Percentiles rank a stretch among this genome's conserved stretches.
Conservation (phyloP, 2,888 invertebrate species). For the Stratiomys singularior region DNA sequence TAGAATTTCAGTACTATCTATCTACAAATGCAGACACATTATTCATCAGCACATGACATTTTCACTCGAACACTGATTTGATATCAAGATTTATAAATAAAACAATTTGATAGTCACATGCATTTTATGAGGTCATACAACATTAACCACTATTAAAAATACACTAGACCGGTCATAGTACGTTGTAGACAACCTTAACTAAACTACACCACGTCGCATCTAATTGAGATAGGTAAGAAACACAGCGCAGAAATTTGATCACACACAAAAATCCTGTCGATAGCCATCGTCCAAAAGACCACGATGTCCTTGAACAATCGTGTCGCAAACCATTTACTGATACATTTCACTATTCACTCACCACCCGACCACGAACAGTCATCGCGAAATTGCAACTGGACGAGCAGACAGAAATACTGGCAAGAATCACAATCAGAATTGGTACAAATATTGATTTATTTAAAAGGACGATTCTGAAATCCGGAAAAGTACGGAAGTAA, state of each 20-base stretch:
- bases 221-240: slow-evolving; percentile 31
- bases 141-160: neutral
- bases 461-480: neutral
- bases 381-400: neutral
- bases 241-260: slow-evolving; percentile 6
- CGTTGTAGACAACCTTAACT: neutral
- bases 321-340: neutral
- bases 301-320: neutral
- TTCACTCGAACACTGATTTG: neutral
- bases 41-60: neutral
- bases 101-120: neutral
- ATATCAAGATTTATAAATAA: neutral
- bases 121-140: neutral
- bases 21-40: neutral
- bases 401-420: too few species aligned
- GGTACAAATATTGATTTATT: slow-evolving; percentile 8
- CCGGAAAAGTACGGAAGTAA: neutral
- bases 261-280: neutral
- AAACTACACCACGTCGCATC: neutral
- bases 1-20: too few species aligned
- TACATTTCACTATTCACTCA: neutral
- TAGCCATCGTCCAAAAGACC: neutral
- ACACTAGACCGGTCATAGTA: neutral
- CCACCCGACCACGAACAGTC: neutral
- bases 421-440: neutral